A percentile compares a stretch with the other conserved stretches of the same genome.
Evolutionary conservation across 2,113 vertebrate genomes (phyloP).

Genomic region (Sylvia atricapilla): DNA sequence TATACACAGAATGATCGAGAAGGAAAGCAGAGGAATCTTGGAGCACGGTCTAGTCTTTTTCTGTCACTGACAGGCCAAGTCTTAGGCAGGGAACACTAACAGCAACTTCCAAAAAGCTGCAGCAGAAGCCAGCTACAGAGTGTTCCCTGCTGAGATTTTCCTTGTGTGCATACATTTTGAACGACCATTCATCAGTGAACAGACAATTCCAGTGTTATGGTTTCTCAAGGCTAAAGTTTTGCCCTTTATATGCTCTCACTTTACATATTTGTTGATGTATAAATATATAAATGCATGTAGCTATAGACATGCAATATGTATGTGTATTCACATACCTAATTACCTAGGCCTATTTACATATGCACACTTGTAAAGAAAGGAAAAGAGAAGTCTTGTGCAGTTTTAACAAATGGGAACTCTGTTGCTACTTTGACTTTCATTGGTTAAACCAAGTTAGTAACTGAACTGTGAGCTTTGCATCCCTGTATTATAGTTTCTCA

Average conservation of each 20-base stretch:
- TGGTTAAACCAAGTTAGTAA: not conserved
- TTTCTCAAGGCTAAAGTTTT: not conserved
- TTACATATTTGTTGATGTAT: not conserved
- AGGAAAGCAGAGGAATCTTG: not conserved
- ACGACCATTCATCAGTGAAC: not conserved
- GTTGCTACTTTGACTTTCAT: not conserved
- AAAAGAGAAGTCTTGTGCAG: not conserved
- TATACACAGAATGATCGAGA: not conserved
- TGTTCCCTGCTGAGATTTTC: not conserved
- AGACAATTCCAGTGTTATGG: not conserved
- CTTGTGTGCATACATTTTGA: not conserved
- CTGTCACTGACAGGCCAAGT: not conserved
- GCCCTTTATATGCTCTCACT: not conserved
- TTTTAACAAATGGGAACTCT: not conserved
- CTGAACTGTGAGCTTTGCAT: not conserved
- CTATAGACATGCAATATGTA: not conserved
- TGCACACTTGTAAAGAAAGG: not conserved
- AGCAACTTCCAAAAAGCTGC: not conserved
- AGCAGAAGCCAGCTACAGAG: not conserved
- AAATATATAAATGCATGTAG: not conserved
- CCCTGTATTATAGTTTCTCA: conserved; percentile 1
- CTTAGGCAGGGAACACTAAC: not conserved
- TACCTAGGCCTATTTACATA: not conserved
- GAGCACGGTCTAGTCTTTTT: not conserved
- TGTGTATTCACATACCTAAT: not conserved